phyloP scores from a whole-genome alignment of 35 echinoderm and acorn worm genomes.

The Hemicentrotus pulcherrimus region DNA sequence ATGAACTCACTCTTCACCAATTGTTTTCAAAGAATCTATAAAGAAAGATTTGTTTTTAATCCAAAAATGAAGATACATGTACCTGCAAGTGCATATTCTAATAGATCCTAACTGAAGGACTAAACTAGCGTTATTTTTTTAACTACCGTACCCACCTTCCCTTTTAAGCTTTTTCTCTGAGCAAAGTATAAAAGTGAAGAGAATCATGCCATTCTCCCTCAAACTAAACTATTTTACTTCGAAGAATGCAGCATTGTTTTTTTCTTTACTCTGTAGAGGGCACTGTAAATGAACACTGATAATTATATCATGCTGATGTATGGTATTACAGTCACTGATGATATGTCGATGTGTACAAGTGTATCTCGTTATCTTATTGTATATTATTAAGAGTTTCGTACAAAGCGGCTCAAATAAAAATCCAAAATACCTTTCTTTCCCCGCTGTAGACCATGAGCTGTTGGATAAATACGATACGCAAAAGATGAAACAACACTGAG shows the following conservation, averaged over 20 bases:
- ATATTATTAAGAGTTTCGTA: not conserved
- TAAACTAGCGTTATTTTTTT: not conserved
- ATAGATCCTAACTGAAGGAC: not conserved
- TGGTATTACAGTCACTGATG: not conserved
- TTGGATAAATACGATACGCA: conserved; percentile 38
- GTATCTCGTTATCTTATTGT: not conserved
- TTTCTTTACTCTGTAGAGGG: not conserved
- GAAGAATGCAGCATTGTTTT: not conserved
- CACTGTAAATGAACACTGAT: not conserved
- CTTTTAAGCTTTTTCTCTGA: not conserved
- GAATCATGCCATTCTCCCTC: not conserved
- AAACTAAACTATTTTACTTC: not conserved
- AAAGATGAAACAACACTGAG: conserved; percentile 34
- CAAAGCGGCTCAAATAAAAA: conserved; percentile 18
- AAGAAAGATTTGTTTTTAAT: not conserved
- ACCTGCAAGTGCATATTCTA: not conserved
- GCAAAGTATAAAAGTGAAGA: not conserved
- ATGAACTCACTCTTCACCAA: not conserved
- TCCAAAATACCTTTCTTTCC: conserved; percentile 53
- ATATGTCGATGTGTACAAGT: not conserved
- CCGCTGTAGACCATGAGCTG: conserved; percentile 40
- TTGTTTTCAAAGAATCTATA: not conserved
- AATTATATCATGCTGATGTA: not conserved
- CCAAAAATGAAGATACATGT: not conserved
- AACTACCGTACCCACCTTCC: not conserved